Evolutionary conservation across 2,888 invertebrate species (phyloP), one percentile per base, ranked within the genome.

Genomic region (Ferdinandea cuprea): DNA sequence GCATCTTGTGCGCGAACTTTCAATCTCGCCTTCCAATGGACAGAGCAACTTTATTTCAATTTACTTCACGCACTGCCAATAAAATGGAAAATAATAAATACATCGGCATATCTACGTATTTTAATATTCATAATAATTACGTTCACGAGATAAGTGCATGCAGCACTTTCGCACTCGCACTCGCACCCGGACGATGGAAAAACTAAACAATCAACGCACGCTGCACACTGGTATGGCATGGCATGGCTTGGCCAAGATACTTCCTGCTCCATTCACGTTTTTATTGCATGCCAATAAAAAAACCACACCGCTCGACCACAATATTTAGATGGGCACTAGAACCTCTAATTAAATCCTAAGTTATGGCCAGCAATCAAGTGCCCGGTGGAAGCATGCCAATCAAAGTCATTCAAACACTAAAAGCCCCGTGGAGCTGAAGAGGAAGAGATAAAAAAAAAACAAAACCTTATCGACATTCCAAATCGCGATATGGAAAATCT

Each of bases 81-180:
- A 61, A 79, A 73, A 79, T 46, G 40, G 37, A 79, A 68, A 66
- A 74, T 59, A 56, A 76, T 80, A 76, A 76, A 69, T 30, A 80
- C 28, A 19, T 0, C 9, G 1, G 9, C 19, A 1, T 7, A n/a
- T n/a, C n/a, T n/a, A 35, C 35, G 35, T 35, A 44, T 44, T 69
- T 76, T 44, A 74, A 63, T 59, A 61, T 69, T 63, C 58, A 37
- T 37, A 32, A 50, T 58, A 69, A 76, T 52, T 35, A 56, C 35
- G 25, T 30, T 21, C 15, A 25, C 3, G n/a, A 17, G 40, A 30
- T 25, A 19, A 19, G 48, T 35, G 28, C 46, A 42, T 15, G 11
- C 13, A 11, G 46, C 32, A 21, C 19, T 32, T n/a, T 30, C 19
- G 8, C 19, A 11, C 13, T 30, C 7, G 6, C 42, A 42, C 42